Base-by-base conservation (phyloP, 2,113 vertebrate species). In the Pantherophis guttatus region DNA sequence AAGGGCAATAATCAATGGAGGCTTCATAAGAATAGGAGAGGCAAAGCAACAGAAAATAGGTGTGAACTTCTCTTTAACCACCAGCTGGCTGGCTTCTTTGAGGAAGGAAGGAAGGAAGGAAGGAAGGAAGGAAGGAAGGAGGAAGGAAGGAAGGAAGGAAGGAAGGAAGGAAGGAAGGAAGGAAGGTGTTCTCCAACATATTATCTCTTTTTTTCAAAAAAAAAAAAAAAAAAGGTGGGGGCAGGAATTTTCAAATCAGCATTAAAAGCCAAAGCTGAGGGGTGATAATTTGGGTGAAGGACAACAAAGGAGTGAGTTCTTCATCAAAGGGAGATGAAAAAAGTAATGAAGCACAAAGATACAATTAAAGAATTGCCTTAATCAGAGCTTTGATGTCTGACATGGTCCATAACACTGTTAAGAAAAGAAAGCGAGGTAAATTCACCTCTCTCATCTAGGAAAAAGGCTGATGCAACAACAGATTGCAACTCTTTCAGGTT, bases 1-100 rank as follows among this genome's bases (percentile, higher is more conserved):
- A 97, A 98, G 98, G 98, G 99, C 99, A 99, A 99, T 98, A 98
- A 98, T 98, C 97, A 99, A 98, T 98, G 98, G 98, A 98, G 98
- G 98, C 98, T 98, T 99, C 98, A 98, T 98, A 98, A 98, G 98
- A 98, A 98, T 98, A 97, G 98, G 97, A 97, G 97, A 98, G 98
- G 96, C 87, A 55, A 97, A 96, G 96, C 96, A 94, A 93, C 23
- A 94, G 94, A 89, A 33, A 97, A 97, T 97, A 98, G 98, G 98
- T 98, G 98, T 98, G 98, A 98, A 98, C 97, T 98, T 98, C 97
- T 96, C 95, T 96, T 96, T 95, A 94, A 90, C 44, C 1, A 65
- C 62, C 65, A 70, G 29, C 65, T 85, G 96, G 94, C 93, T 70
- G 58, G 96, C 96, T 97, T 95, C 52, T 39, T 70, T 39, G 58